These are phyloP conservation scores for Pampusana beccarii DNA, from an alignment of 2,113 vertebrate species.

Conservation along the genomic window DNA sequence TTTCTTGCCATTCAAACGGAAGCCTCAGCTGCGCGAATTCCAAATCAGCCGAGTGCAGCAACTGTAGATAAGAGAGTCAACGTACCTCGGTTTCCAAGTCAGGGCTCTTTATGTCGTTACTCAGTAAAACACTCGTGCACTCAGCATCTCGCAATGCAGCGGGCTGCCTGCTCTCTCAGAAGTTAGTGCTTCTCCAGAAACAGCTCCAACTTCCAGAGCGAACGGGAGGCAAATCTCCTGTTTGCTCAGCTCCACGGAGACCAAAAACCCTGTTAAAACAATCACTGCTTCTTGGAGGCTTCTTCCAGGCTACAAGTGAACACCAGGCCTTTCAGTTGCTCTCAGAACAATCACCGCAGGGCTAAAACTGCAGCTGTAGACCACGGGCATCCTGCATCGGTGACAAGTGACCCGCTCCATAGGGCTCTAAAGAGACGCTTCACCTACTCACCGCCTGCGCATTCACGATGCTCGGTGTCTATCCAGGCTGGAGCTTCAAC, in stretches of 20 bases:
- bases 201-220: neutral
- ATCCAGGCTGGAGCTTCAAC: neutral
- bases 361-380: neutral
- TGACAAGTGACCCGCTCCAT: neutral
- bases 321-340: neutral
- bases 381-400: neutral
- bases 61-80: neutral
- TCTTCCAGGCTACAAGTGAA: neutral
- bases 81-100: neutral
- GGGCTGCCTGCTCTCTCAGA: neutral
- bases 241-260: neutral
- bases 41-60: conserved; percentile 1
- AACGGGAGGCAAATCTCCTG: neutral
- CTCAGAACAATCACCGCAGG: neutral
- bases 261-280: neutral
- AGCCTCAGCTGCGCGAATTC: neutral
- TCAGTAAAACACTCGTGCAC: neutral
- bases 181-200: neutral
- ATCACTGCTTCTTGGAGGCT: neutral
- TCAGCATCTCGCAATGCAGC: neutral
- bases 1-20: neutral
- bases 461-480: neutral
- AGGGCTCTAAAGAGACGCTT: neutral
- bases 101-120: neutral
- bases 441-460: neutral